A percentile compares a stretch with the other conserved stretches of the same genome.
phyloP scores from a whole-genome alignment of 2,888 invertebrate species.

The Agrochola circellaris region DNA sequence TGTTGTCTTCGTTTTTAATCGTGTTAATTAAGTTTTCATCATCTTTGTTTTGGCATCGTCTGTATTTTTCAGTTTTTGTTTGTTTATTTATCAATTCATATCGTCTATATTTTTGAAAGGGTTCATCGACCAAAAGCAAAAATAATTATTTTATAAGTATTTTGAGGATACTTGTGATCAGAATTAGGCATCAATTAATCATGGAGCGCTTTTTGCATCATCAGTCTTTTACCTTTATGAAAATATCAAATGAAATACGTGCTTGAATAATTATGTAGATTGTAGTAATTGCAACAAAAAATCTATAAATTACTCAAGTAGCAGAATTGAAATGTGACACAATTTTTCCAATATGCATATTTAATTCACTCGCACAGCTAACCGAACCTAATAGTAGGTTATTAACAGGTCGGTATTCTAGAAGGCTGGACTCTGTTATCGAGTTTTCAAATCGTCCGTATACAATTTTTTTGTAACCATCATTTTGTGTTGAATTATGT shows the following conservation, averaged over 20 bases:
- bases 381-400: constrained; percentile 51
- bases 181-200: background rate
- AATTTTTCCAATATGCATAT: constrained; percentile 34
- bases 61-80: background rate
- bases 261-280: background rate
- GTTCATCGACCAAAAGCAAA: fast-evolving
- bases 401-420: constrained; percentile 64
- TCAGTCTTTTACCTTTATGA: too few species aligned
- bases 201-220: background rate
- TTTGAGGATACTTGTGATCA: background rate
- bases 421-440: constrained; percentile 61
- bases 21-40: background rate
- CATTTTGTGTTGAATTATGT: background rate
- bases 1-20: background rate
- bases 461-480: constrained; percentile 30
- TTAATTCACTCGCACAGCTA: background rate
- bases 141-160: background rate
- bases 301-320: background rate
- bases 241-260: background rate
- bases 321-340: constrained; percentile 1
- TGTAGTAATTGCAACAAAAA: background rate
- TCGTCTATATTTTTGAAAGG: background rate
- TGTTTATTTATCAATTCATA: background rate
- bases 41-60: background rate
- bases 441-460: constrained; percentile 63